These are phyloP conservation scores for Sibirionetta formosa DNA, from an alignment of 2,797 vertebrate species.

Conservation along the genomic window DNA sequence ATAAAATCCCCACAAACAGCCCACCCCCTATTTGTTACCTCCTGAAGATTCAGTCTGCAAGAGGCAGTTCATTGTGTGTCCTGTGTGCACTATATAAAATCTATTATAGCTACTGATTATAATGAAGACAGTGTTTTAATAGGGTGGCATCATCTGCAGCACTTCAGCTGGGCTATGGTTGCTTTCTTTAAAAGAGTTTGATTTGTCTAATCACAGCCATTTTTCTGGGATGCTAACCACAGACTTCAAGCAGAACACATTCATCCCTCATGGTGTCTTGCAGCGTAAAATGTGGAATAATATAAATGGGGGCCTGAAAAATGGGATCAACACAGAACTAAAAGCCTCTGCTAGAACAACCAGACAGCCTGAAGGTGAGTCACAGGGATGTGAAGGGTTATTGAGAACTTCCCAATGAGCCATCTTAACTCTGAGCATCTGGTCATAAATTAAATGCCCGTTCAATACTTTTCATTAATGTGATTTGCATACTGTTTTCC, in stretches of 20 bases:
- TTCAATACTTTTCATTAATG: not conserved
- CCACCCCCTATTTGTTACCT: not conserved
- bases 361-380: not conserved
- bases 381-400: not conserved
- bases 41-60: not conserved
- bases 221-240: slow-evolving; percentile 66
- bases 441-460: not conserved
- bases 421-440: not conserved
- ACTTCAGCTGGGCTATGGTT: slow-evolving; percentile 21
- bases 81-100: not conserved
- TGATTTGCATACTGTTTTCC: not conserved
- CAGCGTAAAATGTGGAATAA: slow-evolving; percentile 2
- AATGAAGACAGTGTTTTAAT: slow-evolving; percentile 60
- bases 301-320: slow-evolving; percentile 61
- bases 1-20: not conserved
- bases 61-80: not conserved
- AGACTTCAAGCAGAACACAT: slow-evolving; percentile 55
- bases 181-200: slow-evolving; percentile 57
- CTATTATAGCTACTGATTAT: slow-evolving; percentile 53
- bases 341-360: slow-evolving; percentile 13
- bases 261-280: slow-evolving; percentile 50
- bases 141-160: slow-evolving; percentile 60
- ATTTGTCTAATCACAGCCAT: slow-evolving; percentile 67
- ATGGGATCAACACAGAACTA: slow-evolving; percentile 51
- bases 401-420: not conserved